phyloP scores from a whole-genome alignment of 2,113 vertebrate species.

The Paramormyrops kingsleyae region DNA sequence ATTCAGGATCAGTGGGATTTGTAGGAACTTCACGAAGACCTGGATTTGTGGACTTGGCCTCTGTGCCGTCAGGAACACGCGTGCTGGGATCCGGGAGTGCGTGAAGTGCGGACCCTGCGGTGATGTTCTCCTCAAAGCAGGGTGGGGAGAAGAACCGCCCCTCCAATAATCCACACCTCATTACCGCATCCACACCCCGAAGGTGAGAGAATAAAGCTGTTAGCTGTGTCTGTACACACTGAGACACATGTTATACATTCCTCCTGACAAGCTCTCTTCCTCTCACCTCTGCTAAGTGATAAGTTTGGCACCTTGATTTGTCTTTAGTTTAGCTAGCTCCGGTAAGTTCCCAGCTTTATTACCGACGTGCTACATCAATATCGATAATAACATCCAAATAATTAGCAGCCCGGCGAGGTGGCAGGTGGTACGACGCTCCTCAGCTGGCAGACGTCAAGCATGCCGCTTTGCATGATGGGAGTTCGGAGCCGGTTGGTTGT shows the following conservation, averaged over 20 bases:
- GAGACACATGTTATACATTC: neutral
- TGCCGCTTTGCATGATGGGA: neutral
- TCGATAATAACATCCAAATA: neutral
- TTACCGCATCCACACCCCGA: neutral
- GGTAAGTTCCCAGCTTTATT: neutral
- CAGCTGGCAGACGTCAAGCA: neutral
- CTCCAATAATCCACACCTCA: neutral
- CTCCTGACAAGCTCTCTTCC: neutral
- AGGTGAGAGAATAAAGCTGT: neutral
- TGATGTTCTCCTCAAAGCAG: neutral
- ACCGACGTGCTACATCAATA: neutral
- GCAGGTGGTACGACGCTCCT: neutral
- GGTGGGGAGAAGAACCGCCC: neutral
- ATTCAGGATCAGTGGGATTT: neutral
- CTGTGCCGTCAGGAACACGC: neutral
- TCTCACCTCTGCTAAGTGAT: slow-evolving; percentile 1
- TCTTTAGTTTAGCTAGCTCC: neutral
- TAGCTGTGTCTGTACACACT: neutral
- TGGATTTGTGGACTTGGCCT: neutral
- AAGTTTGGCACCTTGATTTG: slow-evolving; percentile 10
- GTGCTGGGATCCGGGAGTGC: neutral
- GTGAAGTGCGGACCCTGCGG: neutral
- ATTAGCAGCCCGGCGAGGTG: neutral
- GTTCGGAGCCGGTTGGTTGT: neutral
- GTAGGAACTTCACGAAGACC: neutral